These are phyloP conservation scores for Choloepus hoffmanni DNA, from an alignment of 2,113 vertebrate genomes.

Conservation along the genomic window DNA sequence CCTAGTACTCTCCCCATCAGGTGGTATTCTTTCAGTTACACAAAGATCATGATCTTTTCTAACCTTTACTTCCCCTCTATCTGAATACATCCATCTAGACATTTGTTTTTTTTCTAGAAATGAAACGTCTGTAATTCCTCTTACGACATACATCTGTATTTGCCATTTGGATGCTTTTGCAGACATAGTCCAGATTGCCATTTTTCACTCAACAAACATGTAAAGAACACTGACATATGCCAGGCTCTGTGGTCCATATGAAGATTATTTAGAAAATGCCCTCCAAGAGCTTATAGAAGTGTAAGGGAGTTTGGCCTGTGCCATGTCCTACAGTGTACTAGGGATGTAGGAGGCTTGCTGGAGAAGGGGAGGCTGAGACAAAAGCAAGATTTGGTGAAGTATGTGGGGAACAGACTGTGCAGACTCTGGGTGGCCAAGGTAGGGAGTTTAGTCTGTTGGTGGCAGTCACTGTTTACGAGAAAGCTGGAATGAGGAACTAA, in stretches of 20 bases:
- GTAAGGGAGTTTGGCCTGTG: neutral
- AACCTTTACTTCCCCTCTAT: neutral
- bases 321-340: neutral
- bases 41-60: neutral
- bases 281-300: neutral
- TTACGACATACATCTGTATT: neutral
- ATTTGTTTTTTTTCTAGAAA: neutral
- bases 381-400: neutral
- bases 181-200: neutral
- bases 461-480: neutral
- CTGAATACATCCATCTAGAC: neutral
- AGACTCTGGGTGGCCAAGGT: neutral
- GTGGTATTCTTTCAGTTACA: neutral
- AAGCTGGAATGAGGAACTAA: conserved; percentile 55
- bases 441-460: neutral
- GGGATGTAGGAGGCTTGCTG: neutral
- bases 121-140: conserved; percentile 5
- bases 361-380: neutral
- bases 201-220: neutral
- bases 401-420: neutral
- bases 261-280: neutral
- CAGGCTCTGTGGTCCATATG: neutral
- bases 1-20: neutral
- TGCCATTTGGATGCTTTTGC: neutral
- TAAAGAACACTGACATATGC: neutral